Evolutionary conservation across 1,140 invertebrate genomes (phyloP), one percentile per base, ranked within the genome.

Genomic region (Chrysoperla carnea): DNA sequence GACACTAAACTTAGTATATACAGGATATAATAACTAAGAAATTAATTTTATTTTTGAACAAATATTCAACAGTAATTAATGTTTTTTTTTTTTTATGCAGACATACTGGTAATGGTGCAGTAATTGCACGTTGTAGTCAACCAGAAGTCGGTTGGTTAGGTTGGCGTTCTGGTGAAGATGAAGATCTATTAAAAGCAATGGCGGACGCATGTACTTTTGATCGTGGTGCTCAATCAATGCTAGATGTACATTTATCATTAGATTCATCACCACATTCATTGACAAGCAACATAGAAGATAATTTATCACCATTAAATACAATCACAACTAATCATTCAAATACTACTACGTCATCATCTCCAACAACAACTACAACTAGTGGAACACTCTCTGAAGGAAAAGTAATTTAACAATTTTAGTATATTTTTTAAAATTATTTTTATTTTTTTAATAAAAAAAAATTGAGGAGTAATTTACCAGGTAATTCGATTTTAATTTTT

Each of bases 61-160:
- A n/a, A n/a, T n/a, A n/a, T n/a, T n/a, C n/a, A n/a, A n/a, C n/a
- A n/a, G n/a, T n/a, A n/a, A n/a, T n/a, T n/a, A n/a, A n/a, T n/a
- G n/a, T n/a, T n/a, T n/a, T 41, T 44, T 42, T 7, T 40, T 50
- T 44, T 52, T 47, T 49, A 48, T 60, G 48, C 47, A 78, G 80
- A 48, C 83, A 91, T 58, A 68, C 71, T 40, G 74, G 70, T 48
- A 93, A 89, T 61, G 92, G 92, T 31, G 88, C 89, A 17, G 87
- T 97, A 28, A 79, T 97, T 50, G 87, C 88, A 1, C 76, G 93
- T 9, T 89, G 85, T 52, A 89, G 85, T 59, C 91, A 96, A 60
- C 91, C 91, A 0, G 83, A 89, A 62, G 81, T 56, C 12, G 90
- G 91, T 35, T 91, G 87, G 82, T 70, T 95, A 6, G 84, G 87